These are phyloP conservation scores for Calcarius ornatus DNA, from an alignment of 2,113 vertebrate genomes.

Conservation along the genomic window DNA sequence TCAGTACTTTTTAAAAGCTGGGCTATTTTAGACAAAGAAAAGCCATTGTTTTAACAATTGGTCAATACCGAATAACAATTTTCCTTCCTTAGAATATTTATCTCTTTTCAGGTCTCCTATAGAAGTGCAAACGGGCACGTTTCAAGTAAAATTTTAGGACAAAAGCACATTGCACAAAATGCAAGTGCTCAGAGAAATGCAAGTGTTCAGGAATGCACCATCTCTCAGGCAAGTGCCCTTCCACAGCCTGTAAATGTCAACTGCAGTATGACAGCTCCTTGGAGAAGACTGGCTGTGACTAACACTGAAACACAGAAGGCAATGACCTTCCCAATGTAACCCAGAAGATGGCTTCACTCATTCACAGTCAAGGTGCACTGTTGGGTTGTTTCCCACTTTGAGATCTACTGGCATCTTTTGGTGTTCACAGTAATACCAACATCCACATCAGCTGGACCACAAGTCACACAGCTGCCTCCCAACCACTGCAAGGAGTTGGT, in stretches of 20 bases:
- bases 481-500: neutral
- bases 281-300: neutral
- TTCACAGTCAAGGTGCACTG: neutral
- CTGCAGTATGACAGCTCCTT: neutral
- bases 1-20: neutral
- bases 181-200: neutral
- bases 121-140: neutral
- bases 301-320: neutral
- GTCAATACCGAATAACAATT: neutral
- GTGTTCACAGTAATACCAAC: rapidly evolving
- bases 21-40: neutral
- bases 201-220: neutral
- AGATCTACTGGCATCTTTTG: neutral
- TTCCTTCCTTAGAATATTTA: neutral
- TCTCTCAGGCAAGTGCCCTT: neutral
- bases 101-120: neutral
- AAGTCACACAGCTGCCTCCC: neutral
- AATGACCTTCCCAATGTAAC: neutral
- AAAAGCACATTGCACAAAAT: neutral
- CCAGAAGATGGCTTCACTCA: neutral
- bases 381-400: neutral
- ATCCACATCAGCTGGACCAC: neutral
- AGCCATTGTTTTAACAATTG: neutral
- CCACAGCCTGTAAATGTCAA: neutral
- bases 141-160: neutral